A percentile compares a stretch with the other conserved stretches of the same genome.
phyloP scores from a whole-genome alignment of 92 coral and sea anemone genomes.

The Metridium senile region DNA sequence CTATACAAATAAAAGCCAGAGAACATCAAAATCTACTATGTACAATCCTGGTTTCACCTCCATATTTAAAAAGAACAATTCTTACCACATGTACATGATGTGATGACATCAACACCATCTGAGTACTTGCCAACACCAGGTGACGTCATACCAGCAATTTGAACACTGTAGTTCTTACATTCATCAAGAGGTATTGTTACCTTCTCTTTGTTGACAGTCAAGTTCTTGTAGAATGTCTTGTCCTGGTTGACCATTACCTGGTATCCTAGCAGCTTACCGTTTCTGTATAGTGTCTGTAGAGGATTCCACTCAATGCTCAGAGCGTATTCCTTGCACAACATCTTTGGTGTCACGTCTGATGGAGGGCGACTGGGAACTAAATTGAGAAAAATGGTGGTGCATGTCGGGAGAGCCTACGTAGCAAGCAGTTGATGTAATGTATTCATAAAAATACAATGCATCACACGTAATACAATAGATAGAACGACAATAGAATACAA shows the following conservation, averaged over 20 bases:
- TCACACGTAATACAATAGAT: no score
- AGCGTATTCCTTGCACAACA: slow-evolving; percentile 30
- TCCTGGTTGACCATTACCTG: slow-evolving; percentile 10
- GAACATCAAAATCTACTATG: no score
- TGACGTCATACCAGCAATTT: slow-evolving; percentile 32
- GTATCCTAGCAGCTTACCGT: slow-evolving; percentile 37
- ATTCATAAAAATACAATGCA: no score
- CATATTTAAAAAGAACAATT: background rate
- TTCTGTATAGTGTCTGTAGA: background rate
- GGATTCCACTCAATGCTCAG: slow-evolving; percentile 17
- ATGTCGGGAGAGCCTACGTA: no score
- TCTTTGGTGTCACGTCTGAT: background rate
- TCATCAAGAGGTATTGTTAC: slow-evolving; percentile 35
- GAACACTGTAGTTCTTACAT: slow-evolving; percentile 55
- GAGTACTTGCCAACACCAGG: slow-evolving; percentile 43
- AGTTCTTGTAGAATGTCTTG: background rate
- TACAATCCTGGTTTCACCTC: background rate
- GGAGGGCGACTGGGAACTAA: slow-evolving; percentile 38
- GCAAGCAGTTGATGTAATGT: no score
- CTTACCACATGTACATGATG: slow-evolving; percentile 39
- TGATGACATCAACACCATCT: slow-evolving; percentile 8
- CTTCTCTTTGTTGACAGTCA: background rate
- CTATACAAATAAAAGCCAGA: no score
- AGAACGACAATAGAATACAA: no score
- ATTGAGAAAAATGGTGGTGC: background rate